Evolutionary conservation across 2,888 invertebrate genomes (phyloP).

Genomic region (Drosophila infuscata): DNA sequence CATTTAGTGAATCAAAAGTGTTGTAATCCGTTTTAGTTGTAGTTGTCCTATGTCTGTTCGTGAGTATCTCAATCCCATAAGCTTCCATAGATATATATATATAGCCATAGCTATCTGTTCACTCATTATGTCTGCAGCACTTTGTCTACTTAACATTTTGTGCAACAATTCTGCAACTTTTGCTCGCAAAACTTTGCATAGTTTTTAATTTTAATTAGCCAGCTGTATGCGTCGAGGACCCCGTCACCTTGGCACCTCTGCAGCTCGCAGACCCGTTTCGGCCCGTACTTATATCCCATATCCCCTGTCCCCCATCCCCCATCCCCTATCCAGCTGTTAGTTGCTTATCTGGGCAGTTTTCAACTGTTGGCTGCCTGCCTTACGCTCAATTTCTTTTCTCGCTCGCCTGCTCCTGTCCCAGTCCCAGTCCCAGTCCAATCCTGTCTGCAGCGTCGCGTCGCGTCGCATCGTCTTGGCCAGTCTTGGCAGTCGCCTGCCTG

Average conservation of each 20-base stretch:
- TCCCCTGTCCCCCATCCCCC: no score
- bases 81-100: not conserved
- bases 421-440: slow-evolving; percentile 36
- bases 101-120: slow-evolving; percentile 23
- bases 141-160: slow-evolving; percentile 72
- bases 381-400: slow-evolving; percentile 76
- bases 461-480: not conserved
- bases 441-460: slow-evolving; percentile 44
- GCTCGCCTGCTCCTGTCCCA: slow-evolving; percentile 19
- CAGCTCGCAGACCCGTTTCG: no score
- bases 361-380: slow-evolving; percentile 74
- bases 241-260: not conserved
- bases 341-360: slow-evolving; percentile 60
- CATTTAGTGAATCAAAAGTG: slow-evolving; percentile 17
- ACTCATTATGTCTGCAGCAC: slow-evolving; percentile 66
- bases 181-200: slow-evolving; percentile 59
- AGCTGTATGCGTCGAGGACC: slow-evolving; percentile 41
- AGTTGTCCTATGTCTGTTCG: not conserved
- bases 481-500: slow-evolving; percentile 61
- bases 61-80: slow-evolving; percentile 18
- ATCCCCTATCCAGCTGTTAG: slow-evolving; percentile 5
- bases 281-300: no score
- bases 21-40: slow-evolving; percentile 11
- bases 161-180: slow-evolving; percentile 56
- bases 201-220: slow-evolving; percentile 77